Percentiles rank a stretch among this genome's conserved stretches.
Conservation (phyloP, 1,140 invertebrate genomes). For the Sarcophaga bullata region DNA sequence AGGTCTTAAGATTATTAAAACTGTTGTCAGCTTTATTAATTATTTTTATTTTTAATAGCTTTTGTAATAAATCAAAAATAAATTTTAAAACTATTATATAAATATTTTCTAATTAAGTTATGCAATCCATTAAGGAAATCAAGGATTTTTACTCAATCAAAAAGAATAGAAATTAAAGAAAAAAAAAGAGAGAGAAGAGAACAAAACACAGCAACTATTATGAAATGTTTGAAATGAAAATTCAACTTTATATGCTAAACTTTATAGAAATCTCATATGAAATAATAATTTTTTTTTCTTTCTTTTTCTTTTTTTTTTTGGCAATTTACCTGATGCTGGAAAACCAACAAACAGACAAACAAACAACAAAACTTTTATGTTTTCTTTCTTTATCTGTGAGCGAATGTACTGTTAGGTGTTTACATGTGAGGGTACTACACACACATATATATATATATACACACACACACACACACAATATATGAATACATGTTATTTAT, state of each 20-base stretch:
- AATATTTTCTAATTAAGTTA: slow-evolving; percentile 36
- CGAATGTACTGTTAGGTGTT: too few relatives aligned
- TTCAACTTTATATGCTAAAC: neutral
- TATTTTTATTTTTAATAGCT: neutral
- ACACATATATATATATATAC: neutral
- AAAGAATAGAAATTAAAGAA: too few relatives aligned
- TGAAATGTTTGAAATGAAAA: neutral
- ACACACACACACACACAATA: neutral
- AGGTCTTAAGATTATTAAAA: too few relatives aligned
- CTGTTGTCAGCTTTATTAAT: neutral
- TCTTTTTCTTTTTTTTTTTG: neutral
- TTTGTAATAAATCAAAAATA: neutral
- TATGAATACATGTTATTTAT: slow-evolving; percentile 19
- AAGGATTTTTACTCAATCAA: neutral
- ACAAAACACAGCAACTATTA: too few relatives aligned
- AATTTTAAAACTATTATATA: neutral
- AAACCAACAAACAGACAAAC: neutral
- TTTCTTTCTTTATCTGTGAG: too few relatives aligned
- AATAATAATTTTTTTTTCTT: neutral
- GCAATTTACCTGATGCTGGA: neutral
- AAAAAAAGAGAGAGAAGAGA: too few relatives aligned
- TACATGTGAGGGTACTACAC: too few relatives aligned
- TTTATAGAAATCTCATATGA: neutral
- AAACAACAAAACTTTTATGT: neutral
- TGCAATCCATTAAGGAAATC: slow-evolving; percentile 31